A percentile compares a stretch with the other conserved stretches of the same genome.
These are phyloP conservation scores for Chaetodon trifascialis DNA, from an alignment of 2,113 vertebrate species.

Conservation along the genomic window DNA sequence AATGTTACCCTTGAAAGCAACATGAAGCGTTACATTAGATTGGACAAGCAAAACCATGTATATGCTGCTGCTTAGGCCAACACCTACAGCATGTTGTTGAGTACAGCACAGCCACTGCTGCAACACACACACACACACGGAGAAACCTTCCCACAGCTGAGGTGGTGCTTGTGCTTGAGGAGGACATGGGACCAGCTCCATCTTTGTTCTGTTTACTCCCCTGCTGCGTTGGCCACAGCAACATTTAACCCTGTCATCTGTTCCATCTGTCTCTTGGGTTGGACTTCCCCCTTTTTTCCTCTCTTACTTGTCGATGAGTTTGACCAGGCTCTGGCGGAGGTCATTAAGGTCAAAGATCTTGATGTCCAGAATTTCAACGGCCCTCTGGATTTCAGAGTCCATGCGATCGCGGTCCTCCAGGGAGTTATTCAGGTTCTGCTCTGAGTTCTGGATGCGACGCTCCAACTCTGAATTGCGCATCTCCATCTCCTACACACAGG, in stretches of 20 bases:
- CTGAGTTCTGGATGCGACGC: conserved; percentile 85
- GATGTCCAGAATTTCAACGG: conserved; percentile 93
- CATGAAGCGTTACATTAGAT: conserved; percentile 56
- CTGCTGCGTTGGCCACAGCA: not conserved
- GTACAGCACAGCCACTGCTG: conserved; percentile 23
- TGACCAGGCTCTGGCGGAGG: conserved; percentile 92
- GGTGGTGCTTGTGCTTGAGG: conserved; percentile 55
- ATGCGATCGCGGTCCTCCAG: conserved; percentile 89
- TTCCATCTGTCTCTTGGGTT: not conserved
- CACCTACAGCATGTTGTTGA: conserved; percentile 23
- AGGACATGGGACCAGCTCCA: conserved; percentile 44
- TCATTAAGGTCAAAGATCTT: conserved; percentile 96
- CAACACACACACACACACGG: conserved; percentile 32
- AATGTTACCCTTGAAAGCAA: conserved; percentile 64
- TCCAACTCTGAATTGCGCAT: conserved; percentile 90
- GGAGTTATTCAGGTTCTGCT: conserved; percentile 88
- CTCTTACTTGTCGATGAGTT: conserved; percentile 88
- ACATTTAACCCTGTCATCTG: conserved; percentile 1
- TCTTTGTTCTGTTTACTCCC: conserved; percentile 17
- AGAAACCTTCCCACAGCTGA: conserved; percentile 22
- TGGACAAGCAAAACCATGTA: conserved; percentile 43
- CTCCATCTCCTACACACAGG: conserved; percentile 88
- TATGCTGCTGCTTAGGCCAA: conserved; percentile 38
- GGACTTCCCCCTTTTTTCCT: rapidly evolving
- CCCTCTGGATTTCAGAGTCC: conserved; percentile 88